phyloP scores from a whole-genome alignment of 2,113 vertebrate genomes.

The Pogonocichla stellata region DNA sequence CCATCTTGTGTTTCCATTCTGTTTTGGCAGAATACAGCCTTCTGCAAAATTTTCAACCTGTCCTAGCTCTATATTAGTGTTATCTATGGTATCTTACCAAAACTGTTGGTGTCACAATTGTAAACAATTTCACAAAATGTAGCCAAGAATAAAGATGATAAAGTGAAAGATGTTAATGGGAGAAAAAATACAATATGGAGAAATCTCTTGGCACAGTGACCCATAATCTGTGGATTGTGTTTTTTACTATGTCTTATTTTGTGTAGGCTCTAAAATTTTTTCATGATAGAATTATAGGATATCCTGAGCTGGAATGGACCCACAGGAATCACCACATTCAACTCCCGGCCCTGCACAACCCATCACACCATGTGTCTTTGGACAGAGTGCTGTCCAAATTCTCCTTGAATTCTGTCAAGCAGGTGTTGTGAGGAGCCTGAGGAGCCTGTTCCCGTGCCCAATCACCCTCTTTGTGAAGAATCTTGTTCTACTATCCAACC shows the following conservation, averaged over 20 bases:
- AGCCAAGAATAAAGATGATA: background rate
- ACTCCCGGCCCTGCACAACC: background rate
- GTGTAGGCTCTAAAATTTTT: background rate
- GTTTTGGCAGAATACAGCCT: background rate
- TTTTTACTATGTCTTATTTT: background rate
- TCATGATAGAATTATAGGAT: background rate
- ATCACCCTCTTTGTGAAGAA: background rate
- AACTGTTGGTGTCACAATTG: background rate
- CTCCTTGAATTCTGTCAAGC: too few species aligned
- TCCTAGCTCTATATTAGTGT: background rate
- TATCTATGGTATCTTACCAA: background rate
- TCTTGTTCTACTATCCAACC: too few species aligned
- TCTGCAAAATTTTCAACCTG: background rate
- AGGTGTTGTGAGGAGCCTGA: too few species aligned
- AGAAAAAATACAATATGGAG: background rate
- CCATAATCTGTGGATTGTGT: background rate
- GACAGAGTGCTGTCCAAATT: background rate
- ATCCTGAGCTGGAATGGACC: background rate
- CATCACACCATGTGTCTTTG: rapidly evolving
- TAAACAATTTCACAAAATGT: background rate
- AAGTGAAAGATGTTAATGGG: background rate
- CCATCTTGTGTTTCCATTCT: background rate
- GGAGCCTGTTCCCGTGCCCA: too few species aligned
- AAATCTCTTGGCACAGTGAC: background rate
- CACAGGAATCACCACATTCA: background rate